Base-by-base conservation (phyloP, 2,113 vertebrate genomes). In the Ictalurus punctatus region DNA sequence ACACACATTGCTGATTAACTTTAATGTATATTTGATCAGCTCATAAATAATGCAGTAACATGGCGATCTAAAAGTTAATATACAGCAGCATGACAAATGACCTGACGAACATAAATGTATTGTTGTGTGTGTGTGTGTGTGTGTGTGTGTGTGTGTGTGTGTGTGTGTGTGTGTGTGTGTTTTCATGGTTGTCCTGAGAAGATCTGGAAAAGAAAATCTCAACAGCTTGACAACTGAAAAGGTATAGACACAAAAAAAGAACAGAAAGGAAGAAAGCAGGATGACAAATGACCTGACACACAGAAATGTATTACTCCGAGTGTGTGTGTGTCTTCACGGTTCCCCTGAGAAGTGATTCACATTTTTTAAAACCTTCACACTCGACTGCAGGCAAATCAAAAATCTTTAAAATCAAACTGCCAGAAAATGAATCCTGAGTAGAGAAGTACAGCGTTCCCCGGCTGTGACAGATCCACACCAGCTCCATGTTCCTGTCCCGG, bases 21-120 rank as follows among this genome's bases (percentile, higher is more conserved):
- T 74, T 84, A 69, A 86, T 91, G 74, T 27, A 92, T 58, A n/a
- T 86, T 88, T 93, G 88, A 90, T 87, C 83, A 71, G 88, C 52
- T 65, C 61, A 56, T 83, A 76, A 48, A 82, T 87, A 85, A 48
- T 67, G 82, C 58, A 59, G 71, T 74, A 21, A 82, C 21, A 44
- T 76, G 67, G 87, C 84, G 90, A 88, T 87, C 86, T 84, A 78
- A 91, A 84, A 89, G 89, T 91, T 93, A 91, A 82, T 88, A 90
- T 86, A 86, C 87, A 89, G 56, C 86, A 85, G 92, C 90, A 91
- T 93, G 92, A 94, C 94, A 94, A 95, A 95, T 91, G 91, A 93
- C 80, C 89, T 87, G 92, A 90, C 84, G 78, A 86, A 86, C 85
- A 90, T 86, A 88, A 92, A 93, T 91, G 52, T 93, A 93, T 94